Conservation (phyloP, 2,113 vertebrate genomes). For the Seriola quinqueradiata region DNA sequence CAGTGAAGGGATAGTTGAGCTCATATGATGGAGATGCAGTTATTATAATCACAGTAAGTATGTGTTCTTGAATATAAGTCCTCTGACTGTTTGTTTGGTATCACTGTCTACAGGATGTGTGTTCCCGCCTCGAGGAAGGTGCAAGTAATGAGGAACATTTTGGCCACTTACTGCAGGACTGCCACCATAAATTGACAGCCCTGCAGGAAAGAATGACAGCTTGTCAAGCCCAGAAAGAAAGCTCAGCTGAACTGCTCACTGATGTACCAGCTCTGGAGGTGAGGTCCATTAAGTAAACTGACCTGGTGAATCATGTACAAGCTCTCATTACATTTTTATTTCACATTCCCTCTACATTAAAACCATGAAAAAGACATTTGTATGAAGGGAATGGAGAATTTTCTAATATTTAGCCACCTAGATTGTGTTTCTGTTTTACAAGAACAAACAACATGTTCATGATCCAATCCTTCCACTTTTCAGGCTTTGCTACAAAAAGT, state of each 20-base stretch:
- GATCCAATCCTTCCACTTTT: background rate
- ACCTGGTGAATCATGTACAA: background rate
- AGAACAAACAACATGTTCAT: background rate
- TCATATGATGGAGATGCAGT: no score
- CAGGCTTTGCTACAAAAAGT: slow-evolving; percentile 53
- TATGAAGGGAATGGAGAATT: background rate
- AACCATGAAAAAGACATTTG: background rate
- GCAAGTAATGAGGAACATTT: slow-evolving; percentile 51
- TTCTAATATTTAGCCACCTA: background rate
- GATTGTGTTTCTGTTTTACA: background rate
- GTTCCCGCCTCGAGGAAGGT: slow-evolving; percentile 41
- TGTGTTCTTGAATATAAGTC: background rate
- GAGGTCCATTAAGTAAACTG: background rate
- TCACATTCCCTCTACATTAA: background rate
- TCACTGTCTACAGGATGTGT: slow-evolving; percentile 51
- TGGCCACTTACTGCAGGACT: slow-evolving; percentile 46
- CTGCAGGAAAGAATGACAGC: slow-evolving; percentile 51
- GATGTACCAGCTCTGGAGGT: slow-evolving; percentile 53
- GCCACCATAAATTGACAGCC: slow-evolving; percentile 56
- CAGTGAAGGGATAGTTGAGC: no score
- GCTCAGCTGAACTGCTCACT: slow-evolving; percentile 1
- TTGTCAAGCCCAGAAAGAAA: slow-evolving; percentile 35
- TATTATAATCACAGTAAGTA: background rate
- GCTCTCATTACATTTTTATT: background rate
- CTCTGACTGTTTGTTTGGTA: slow-evolving; percentile 37